Base-by-base conservation (phyloP, 2,888 invertebrate species). In the Idaea aversata region DNA sequence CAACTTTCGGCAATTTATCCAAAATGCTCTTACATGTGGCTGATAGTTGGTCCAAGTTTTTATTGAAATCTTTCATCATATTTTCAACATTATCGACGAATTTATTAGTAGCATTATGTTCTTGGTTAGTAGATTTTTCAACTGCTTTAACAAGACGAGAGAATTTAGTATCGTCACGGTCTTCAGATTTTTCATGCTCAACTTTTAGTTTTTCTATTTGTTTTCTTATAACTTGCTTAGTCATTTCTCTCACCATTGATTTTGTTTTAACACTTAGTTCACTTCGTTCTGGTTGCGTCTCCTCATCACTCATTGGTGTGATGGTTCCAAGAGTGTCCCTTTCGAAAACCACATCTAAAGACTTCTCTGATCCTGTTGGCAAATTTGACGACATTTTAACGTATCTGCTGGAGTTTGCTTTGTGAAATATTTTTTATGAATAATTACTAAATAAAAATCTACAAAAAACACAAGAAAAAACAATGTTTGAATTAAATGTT, bases 61-160 rank as follows among this genome's bases (percentile, higher is more conserved):
- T 67, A 61, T 74, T 75, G 36, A 84, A 78, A 15, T 69, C 70
- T 7, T 66, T 71, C 65, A 80, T 77, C 75, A 83, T 73, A 34
- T 69, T 70, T 70, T 80, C 80, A 4, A 86, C 72, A 47, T 80
- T 77, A 15, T 70, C 64, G 15, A 85, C 63, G 62, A 86, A 84
- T 70, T 82, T 79, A 15, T 83, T 78, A n/a, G 79, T 78, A 2
- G 64, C 70, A 57, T 63, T 61, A 61, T 72, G 75, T 67, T 82
- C 81, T 66, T 77, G 67, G 7, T 69, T 72, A 7, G 59, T 10
- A 7, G 59, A 16, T 34, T 25, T 4, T 25, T 59, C 59, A 2
- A 59, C 59, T 59, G 59, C 58, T 58, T 58, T 58, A 1, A 47
- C 47, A 47, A 47, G 47, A 10, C 47, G 47, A 4, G 13, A 4